phyloP scores from a whole-genome alignment of 2,888 invertebrate species.

The Branchinecta sandiegonensis region DNA sequence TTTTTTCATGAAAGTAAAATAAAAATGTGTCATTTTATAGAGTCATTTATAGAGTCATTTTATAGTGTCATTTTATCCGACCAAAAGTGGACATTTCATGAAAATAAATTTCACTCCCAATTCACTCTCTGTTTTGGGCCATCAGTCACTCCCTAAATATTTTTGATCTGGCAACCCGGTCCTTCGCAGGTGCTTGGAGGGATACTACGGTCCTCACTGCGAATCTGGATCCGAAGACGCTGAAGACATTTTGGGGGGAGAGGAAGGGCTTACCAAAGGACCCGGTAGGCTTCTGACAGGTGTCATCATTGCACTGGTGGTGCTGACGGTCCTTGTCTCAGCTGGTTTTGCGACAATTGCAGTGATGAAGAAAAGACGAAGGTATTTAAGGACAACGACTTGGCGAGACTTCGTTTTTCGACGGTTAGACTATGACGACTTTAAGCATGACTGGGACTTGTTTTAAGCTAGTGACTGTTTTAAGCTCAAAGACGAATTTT shows the following conservation, averaged over 20 bases:
- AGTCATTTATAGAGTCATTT: too few species aligned
- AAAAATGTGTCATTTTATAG: too few species aligned
- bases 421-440: neutral
- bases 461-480: neutral
- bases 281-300: conserved; percentile 24
- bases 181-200: conserved; percentile 33
- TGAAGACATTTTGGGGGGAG: conserved; percentile 18
- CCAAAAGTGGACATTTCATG: too few species aligned
- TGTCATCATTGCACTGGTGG: conserved; percentile 27
- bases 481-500: neutral
- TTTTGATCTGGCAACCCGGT: too few species aligned
- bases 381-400: conserved; percentile 24
- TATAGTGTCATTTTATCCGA: too few species aligned
- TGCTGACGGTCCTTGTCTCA: conserved; percentile 28
- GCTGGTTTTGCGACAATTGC: conserved; percentile 28
- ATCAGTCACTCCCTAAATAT: too few species aligned
- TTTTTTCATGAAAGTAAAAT: too few species aligned
- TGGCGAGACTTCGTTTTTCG: neutral
- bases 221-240: conserved; percentile 28
- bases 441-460: neutral
- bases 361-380: conserved; percentile 29
- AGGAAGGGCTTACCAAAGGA: conserved; percentile 5
- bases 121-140: too few species aligned
- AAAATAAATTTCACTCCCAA: too few species aligned
- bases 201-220: conserved; percentile 33